These are phyloP conservation scores for Drosophila trichaetosa DNA, from an alignment of 2,888 invertebrate genomes.

Conservation along the genomic window DNA sequence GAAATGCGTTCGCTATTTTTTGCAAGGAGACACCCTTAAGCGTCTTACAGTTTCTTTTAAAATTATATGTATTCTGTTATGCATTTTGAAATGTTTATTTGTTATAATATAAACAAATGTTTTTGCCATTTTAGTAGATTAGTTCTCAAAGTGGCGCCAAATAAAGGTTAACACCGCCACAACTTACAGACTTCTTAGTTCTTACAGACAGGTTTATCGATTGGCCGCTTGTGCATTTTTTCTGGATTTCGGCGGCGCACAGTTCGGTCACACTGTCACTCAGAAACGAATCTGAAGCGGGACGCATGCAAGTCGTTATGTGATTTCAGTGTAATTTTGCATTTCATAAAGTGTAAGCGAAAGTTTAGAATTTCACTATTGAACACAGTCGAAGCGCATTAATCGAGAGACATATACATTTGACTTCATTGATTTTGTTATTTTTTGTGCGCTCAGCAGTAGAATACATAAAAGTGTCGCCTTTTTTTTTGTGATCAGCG, in stretches of 20 bases:
- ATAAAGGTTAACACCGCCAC: not conserved
- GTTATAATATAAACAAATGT: not conserved
- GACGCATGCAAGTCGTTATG: conserved; percentile 54
- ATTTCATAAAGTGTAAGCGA: conserved; percentile 67
- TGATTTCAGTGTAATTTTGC: conserved; percentile 62
- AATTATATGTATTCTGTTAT: not conserved
- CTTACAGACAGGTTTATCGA: conserved; percentile 7
- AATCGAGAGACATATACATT: conserved; percentile 61
- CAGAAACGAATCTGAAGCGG: conserved; percentile 56
- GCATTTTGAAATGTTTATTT: not conserved
- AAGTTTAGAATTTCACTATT: conserved; percentile 18
- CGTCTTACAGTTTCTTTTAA: not conserved
- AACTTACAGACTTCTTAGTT: not conserved
- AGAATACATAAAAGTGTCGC: conserved; percentile 73
- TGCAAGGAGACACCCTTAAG: not conserved
- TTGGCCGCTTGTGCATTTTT: conserved; percentile 3
- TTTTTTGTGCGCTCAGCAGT: conserved; percentile 31
- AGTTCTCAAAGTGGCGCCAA: not conserved
- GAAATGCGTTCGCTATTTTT: not conserved
- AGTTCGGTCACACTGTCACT: conserved; percentile 36
- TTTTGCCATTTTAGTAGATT: not conserved
- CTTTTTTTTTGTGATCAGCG: conserved; percentile 54
- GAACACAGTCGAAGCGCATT: conserved; percentile 7
- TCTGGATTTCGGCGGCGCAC: not conserved
- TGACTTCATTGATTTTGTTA: conserved; percentile 68